These are phyloP conservation scores for Macrosteles quadrilineatus DNA, from an alignment of 1,140 invertebrate genomes.

Conservation along the genomic window DNA sequence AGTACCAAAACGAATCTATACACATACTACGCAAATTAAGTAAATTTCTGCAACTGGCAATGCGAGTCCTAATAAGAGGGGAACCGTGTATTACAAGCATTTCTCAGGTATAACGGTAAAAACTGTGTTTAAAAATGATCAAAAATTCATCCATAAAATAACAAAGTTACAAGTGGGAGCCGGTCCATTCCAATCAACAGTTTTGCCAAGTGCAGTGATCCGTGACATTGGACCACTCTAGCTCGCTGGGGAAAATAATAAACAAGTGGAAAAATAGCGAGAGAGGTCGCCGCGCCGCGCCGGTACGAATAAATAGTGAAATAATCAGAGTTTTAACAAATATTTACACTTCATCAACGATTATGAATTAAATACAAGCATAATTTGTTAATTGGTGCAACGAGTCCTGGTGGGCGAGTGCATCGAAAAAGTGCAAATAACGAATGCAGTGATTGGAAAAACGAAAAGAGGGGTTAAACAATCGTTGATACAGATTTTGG, in stretches of 20 bases:
- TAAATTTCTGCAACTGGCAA: no score
- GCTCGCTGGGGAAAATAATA: not conserved
- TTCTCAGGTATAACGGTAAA: no score
- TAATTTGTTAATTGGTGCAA: conserved; percentile 16
- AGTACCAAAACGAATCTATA: no score
- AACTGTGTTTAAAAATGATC: no score
- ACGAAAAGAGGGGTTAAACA: not conserved
- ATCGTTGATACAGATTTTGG: no score
- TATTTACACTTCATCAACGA: conserved; percentile 9
- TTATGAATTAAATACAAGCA: not conserved
- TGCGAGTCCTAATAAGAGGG: no score
- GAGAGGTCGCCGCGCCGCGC: not conserved
- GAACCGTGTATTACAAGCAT: no score
- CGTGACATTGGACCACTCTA: conserved; percentile 1
- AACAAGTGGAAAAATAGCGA: not conserved
- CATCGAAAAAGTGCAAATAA: not conserved
- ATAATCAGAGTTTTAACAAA: conserved; percentile 17
- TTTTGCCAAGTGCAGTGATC: not conserved
- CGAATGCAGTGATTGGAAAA: not conserved
- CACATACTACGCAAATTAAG: no score
- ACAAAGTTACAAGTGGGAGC: no score
- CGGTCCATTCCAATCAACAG: not conserved
- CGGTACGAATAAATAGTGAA: not conserved
- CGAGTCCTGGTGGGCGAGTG: not conserved
- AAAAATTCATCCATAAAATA: no score